phyloP scores from a whole-genome alignment of 64 coral and sea anemone genomes.

The Actinia equina region DNA sequence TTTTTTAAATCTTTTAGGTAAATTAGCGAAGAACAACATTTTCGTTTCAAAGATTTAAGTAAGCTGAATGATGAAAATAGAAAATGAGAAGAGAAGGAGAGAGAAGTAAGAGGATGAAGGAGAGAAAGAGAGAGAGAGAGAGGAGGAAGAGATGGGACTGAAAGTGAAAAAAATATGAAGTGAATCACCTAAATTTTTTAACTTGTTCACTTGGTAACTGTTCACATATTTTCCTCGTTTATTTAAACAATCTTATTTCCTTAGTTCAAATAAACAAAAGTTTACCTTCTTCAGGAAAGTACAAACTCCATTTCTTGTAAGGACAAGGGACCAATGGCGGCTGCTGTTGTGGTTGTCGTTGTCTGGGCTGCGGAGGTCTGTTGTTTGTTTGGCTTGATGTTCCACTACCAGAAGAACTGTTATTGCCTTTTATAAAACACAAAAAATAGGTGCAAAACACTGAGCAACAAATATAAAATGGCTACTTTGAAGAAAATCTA shows the following conservation, averaged over 20 bases:
- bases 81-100: too few species aligned
- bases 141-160: background rate
- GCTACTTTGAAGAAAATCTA: background rate
- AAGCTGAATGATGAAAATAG: too few species aligned
- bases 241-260: background rate
- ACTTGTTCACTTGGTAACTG: background rate
- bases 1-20: too few species aligned
- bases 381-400: background rate
- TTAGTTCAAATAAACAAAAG: background rate
- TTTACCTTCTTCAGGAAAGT: slow-evolving; percentile 48
- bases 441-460: too few species aligned
- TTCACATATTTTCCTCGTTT: background rate
- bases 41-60: too few species aligned
- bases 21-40: too few species aligned
- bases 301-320: slow-evolving; percentile 44
- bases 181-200: background rate
- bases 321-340: slow-evolving; percentile 34
- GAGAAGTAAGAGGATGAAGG: too few species aligned
- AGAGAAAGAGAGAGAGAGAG: too few species aligned
- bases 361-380: slow-evolving; percentile 12
- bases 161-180: background rate
- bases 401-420: slow-evolving; percentile 1
- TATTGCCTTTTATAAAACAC: background rate
- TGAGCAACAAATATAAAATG: too few species aligned
- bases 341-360: slow-evolving; percentile 11